phyloP scores from a whole-genome alignment of 2,888 invertebrate species.

The Phoronis australis region DNA sequence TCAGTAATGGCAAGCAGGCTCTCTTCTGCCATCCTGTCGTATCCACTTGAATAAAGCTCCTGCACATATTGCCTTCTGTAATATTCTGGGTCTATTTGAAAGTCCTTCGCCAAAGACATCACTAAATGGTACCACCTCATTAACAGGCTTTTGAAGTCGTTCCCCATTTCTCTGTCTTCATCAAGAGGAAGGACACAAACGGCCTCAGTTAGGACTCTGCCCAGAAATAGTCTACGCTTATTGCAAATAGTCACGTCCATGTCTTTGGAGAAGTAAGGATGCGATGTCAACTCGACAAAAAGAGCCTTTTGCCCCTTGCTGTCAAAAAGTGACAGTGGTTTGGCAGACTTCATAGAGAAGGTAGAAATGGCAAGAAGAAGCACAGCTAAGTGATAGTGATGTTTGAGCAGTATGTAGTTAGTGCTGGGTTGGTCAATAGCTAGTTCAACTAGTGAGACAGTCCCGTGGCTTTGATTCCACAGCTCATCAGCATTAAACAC shows the following conservation, averaged over 20 bases:
- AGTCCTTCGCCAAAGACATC: no score
- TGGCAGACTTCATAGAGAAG: conserved; percentile 64
- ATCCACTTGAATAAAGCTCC: conserved; percentile 60
- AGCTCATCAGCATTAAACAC: conserved; percentile 49
- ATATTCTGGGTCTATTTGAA: conserved; percentile 71
- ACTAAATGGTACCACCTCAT: no score
- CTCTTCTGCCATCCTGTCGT: conserved; percentile 62
- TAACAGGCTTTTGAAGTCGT: no score
- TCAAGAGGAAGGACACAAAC: neutral
- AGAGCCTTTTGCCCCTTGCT: conserved; percentile 56
- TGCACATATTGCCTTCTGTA: conserved; percentile 73
- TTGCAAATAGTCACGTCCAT: neutral
- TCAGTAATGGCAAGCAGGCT: conserved; percentile 66
- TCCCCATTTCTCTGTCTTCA: no score
- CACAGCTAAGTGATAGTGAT: conserved; percentile 75
- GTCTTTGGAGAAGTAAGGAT: conserved; percentile 38
- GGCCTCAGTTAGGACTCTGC: neutral
- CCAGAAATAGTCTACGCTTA: neutral
- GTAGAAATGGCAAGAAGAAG: conserved; percentile 73
- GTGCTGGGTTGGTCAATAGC: conserved; percentile 72
- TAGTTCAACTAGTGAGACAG: conserved; percentile 65
- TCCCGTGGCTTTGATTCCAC: conserved; percentile 41
- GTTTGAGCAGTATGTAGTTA: conserved; percentile 69
- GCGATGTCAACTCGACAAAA: conserved; percentile 53
- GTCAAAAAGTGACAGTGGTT: conserved; percentile 76